A percentile compares a stretch with the other conserved stretches of the same genome.
phyloP scores from a whole-genome alignment of 1,140 invertebrate species.

The Drosophila guanche region DNA sequence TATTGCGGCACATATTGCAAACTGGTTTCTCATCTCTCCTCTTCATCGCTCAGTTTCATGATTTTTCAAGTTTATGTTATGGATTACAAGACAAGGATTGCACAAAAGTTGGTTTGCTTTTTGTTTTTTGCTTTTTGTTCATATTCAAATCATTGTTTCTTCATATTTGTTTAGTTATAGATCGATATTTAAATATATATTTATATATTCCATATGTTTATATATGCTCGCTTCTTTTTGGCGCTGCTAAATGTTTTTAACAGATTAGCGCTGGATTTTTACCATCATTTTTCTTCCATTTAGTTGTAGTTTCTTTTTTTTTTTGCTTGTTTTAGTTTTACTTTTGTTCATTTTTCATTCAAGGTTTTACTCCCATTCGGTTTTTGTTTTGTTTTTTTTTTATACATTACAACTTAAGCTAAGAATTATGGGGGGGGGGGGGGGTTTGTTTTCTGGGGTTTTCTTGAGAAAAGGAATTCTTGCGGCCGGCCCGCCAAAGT shows the following conservation, averaged over 20 bases:
- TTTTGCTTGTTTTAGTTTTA: conserved; percentile 4
- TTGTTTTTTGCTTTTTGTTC: conserved; percentile 15
- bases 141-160: conserved; percentile 35
- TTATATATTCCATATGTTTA: conserved; percentile 38
- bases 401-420: conserved; percentile 47
- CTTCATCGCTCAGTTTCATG: not conserved
- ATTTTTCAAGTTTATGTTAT: conserved; percentile 10
- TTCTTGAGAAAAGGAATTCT: conserved; percentile 38
- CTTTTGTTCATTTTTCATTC: conserved; percentile 15
- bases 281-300: conserved; percentile 8
- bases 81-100: conserved; percentile 10
- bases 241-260: conserved; percentile 70
- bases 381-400: conserved; percentile 20
- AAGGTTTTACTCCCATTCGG: not conserved
- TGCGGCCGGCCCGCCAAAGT: conserved; percentile 43
- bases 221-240: conserved; percentile 64
- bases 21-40: conserved; percentile 40
- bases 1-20: conserved; percentile 76
- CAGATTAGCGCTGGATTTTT: conserved; percentile 58
- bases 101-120: conserved; percentile 29
- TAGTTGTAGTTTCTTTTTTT: conserved; percentile 2
- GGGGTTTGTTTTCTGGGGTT: not conserved
- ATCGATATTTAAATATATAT: conserved; percentile 17
- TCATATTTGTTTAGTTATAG: conserved; percentile 22
- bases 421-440: conserved; percentile 34